These are phyloP conservation scores for Phasianus colchicus DNA, from an alignment of 2,113 vertebrate species.

Conservation along the genomic window DNA sequence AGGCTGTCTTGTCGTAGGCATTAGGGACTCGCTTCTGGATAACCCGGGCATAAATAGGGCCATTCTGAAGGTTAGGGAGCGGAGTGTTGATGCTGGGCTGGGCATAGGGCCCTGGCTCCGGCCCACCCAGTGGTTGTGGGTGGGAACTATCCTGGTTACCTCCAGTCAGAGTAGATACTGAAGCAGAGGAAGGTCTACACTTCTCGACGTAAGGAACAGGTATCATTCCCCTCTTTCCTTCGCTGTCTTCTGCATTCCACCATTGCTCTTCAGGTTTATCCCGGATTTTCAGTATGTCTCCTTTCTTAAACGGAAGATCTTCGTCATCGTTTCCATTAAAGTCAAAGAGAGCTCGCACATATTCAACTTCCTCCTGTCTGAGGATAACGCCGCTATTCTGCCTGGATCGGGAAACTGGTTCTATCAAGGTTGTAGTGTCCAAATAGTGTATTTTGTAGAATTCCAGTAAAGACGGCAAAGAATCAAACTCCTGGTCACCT, in stretches of 20 bases:
- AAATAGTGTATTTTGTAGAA: slow-evolving; percentile 99
- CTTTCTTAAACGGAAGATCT: slow-evolving; percentile 98
- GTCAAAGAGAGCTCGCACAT: slow-evolving; percentile 96
- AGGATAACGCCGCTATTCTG: slow-evolving; percentile 87
- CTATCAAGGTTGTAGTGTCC: slow-evolving; percentile 99
- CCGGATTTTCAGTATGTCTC: slow-evolving; percentile 92
- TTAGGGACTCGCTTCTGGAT: slow-evolving; percentile 99
- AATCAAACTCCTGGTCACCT: slow-evolving; percentile 98
- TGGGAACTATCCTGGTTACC: slow-evolving; percentile 92
- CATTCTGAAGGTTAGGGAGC: slow-evolving; percentile 98
- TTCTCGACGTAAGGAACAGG: slow-evolving; percentile 99
- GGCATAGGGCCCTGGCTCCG: slow-evolving; percentile 96
- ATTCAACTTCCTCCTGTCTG: slow-evolving; percentile 90
- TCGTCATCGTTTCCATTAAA: slow-evolving; percentile 98
- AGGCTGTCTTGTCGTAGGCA: slow-evolving; percentile 99
- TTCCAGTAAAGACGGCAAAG: slow-evolving; percentile 94
- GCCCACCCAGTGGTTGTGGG: slow-evolving; percentile 87
- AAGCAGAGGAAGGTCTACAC: slow-evolving; percentile 90
- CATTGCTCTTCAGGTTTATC: slow-evolving; percentile 99
- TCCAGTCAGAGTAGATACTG: slow-evolving; percentile 81
- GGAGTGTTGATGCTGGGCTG: slow-evolving; percentile 95
- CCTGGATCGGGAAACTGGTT: slow-evolving; percentile 92
- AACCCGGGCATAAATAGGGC: slow-evolving; percentile 97
- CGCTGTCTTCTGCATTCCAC: slow-evolving; percentile 97
- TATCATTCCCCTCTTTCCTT: slow-evolving; percentile 96